Percentiles rank a stretch among this genome's conserved stretches.
Evolutionary conservation across 2,113 vertebrate species (phyloP).

Genomic region (Chelonoidis abingdonii): DNA sequence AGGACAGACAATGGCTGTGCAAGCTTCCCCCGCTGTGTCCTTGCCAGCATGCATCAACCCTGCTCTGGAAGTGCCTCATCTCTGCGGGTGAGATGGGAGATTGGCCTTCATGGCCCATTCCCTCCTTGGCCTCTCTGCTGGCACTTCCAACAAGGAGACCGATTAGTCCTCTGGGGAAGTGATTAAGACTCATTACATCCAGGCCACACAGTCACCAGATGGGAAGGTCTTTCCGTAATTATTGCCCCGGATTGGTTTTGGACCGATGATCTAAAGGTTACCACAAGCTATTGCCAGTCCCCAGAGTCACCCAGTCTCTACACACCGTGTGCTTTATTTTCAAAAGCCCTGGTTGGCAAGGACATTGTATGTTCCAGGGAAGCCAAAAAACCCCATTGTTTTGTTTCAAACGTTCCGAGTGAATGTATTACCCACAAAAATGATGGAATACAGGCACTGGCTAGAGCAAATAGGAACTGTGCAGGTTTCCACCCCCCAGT

Average conservation of each 20-base stretch:
- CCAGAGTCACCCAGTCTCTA: background rate
- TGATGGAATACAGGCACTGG: background rate
- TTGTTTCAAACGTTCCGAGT: constrained; percentile 17
- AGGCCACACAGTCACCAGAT: background rate
- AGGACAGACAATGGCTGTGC: accelerated
- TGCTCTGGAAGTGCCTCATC: background rate
- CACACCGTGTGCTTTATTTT: background rate
- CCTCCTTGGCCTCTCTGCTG: background rate
- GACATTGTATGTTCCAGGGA: background rate
- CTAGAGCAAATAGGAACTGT: background rate
- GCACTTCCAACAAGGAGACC: background rate
- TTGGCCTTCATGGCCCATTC: background rate
- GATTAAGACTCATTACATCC: background rate
- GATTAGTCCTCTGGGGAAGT: background rate
- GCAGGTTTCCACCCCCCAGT: background rate
- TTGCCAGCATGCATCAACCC: background rate
- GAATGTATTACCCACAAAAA: background rate
- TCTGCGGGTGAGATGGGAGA: background rate
- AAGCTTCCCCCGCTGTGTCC: background rate
- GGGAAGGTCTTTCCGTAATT: background rate
- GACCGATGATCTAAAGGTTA: background rate
- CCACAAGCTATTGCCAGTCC: background rate
- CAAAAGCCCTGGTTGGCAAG: background rate
- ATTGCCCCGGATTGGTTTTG: background rate
- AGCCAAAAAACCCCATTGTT: accelerated